These are phyloP conservation scores for Diachasma alloeum DNA, from an alignment of 1,140 invertebrate species.

Conservation along the genomic window DNA sequence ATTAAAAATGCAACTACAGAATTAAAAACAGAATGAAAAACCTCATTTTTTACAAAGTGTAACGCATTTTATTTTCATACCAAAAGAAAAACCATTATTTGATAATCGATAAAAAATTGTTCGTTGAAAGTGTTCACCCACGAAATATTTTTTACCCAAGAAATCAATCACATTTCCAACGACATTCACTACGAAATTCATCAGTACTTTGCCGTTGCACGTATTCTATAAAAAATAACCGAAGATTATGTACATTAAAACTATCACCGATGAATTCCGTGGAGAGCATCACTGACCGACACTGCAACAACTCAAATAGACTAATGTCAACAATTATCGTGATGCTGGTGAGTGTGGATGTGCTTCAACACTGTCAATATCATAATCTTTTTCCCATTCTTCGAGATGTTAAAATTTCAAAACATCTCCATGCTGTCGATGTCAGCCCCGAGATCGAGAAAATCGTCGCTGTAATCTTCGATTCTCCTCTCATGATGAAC, in stretches of 20 bases:
- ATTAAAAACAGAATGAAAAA: too few relatives aligned
- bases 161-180: background rate
- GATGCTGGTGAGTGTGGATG: background rate
- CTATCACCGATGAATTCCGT: background rate
- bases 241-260: background rate
- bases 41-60: background rate
- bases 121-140: background rate
- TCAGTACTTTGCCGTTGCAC: background rate
- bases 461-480: conserved; percentile 69
- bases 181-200: background rate
- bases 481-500: conserved; percentile 62
- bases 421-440: conserved; percentile 78
- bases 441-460: conserved; percentile 74
- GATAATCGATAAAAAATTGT: background rate
- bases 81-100: background rate
- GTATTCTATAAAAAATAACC: background rate
- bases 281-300: background rate
- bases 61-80: background rate
- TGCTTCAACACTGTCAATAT: background rate
- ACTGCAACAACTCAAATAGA: background rate
- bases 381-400: background rate
- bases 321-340: background rate
- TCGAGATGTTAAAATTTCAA: conserved; percentile 55
- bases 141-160: background rate
- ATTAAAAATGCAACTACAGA: too few relatives aligned